These are phyloP conservation scores for Chelidonichthys spinosus DNA, from an alignment of 2,797 vertebrate genomes.

Conservation along the genomic window DNA sequence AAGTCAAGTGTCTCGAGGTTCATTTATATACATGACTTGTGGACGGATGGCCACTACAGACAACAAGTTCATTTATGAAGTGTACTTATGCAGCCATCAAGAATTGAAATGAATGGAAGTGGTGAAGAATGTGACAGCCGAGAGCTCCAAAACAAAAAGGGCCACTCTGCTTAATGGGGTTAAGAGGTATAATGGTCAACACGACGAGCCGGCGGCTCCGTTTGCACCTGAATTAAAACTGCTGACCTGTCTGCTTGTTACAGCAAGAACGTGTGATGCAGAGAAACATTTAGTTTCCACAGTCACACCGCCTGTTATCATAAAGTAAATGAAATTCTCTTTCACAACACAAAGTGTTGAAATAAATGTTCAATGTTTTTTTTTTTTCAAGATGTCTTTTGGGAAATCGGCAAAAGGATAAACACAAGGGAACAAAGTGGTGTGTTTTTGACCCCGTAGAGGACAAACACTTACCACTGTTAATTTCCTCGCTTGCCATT, in stretches of 20 bases:
- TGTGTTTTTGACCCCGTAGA: constrained; percentile 73
- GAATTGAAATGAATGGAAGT: constrained; percentile 64
- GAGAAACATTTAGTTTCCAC: constrained; percentile 46
- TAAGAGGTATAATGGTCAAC: constrained; percentile 56
- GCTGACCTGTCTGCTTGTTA: constrained; percentile 61
- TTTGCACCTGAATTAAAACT: constrained; percentile 59
- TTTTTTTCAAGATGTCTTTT: constrained; percentile 44
- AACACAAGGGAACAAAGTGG: constrained; percentile 68
- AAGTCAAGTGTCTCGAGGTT: constrained; percentile 79
- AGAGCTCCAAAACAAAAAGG: constrained; percentile 59
- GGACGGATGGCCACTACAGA: constrained; percentile 80
- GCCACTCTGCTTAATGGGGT: constrained; percentile 65
- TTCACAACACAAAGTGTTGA: constrained; percentile 41
- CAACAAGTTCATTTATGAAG: constrained; percentile 78
- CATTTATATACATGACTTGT: constrained; percentile 80
- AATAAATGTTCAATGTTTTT: constrained; percentile 69
- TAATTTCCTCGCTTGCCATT: constrained; percentile 80
- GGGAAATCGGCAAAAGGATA: constrained; percentile 72
- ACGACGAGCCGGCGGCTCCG: constrained; percentile 36
- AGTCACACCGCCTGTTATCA: constrained; percentile 43
- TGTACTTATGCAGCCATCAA: constrained; percentile 76
- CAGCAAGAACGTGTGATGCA: constrained; percentile 50
- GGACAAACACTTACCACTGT: constrained; percentile 80
- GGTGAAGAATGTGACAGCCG: constrained; percentile 60
- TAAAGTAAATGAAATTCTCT: constrained; percentile 50